Evolutionary conservation across 2,113 vertebrate genomes (phyloP).

Genomic region (Phyllostomus hastatus): DNA sequence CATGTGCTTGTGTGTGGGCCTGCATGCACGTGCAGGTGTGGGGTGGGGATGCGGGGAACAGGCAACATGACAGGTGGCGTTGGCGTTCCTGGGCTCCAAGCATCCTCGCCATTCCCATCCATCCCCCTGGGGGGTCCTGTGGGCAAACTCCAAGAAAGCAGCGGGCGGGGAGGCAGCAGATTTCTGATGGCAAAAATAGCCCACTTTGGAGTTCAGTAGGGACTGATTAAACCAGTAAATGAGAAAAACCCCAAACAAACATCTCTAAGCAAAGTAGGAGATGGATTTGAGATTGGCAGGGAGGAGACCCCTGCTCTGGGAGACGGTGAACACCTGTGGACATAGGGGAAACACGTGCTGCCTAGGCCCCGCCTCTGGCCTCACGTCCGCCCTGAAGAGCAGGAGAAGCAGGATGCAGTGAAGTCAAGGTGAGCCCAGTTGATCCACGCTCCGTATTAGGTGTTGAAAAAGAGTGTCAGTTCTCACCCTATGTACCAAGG

Average conservation of each 20-base stretch:
- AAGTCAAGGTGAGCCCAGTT: not conserved
- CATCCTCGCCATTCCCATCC: conserved; percentile 66
- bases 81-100: conserved; percentile 70
- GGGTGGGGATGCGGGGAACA: conserved; percentile 59
- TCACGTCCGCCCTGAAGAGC: not conserved
- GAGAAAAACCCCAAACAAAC: conserved; percentile 75
- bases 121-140: conserved; percentile 75
- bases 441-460: not conserved
- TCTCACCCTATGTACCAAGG: not conserved
- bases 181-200: conserved; percentile 78
- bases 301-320: not conserved
- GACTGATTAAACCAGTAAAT: conserved; percentile 68
- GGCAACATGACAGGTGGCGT: conserved; percentile 75
- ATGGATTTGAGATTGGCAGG: not conserved
- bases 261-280: conserved; percentile 61
- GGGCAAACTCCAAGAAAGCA: conserved; percentile 79
- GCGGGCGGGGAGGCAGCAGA: conserved; percentile 75
- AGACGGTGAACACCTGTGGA: not conserved
- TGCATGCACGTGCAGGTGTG: conserved; percentile 5
- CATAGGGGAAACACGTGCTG: not conserved
- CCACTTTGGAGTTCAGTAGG: conserved; percentile 64
- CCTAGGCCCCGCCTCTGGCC: not conserved
- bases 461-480: not conserved
- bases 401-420: not conserved
- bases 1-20: not conserved